Conservation (phyloP, 1,140 invertebrate species). For the Ostrea denselamellosa region DNA sequence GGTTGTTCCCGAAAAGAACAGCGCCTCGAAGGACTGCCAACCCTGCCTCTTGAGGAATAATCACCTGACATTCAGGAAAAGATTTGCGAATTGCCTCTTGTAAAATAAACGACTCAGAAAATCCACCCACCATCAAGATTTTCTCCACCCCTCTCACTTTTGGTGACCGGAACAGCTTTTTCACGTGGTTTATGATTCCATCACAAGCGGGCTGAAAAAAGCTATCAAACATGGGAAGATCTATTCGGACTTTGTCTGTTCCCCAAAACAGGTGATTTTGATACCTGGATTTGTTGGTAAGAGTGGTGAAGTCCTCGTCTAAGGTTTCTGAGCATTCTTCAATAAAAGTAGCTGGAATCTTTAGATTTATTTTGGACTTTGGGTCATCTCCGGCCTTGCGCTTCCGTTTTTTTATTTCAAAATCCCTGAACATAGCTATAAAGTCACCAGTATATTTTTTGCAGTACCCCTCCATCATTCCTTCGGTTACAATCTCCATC, state of each 20-base stretch:
- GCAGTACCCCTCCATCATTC: slow-evolving; percentile 39
- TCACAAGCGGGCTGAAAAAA: slow-evolving; percentile 52
- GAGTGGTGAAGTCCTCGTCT: slow-evolving; percentile 9
- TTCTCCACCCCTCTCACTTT: slow-evolving; percentile 44
- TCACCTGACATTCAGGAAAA: slow-evolving; percentile 49
- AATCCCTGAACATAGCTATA: slow-evolving; percentile 52
- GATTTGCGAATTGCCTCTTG: slow-evolving; percentile 46
- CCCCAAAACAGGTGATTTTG: slow-evolving; percentile 49
- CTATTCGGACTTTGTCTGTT: slow-evolving; percentile 60
- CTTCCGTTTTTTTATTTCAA: slow-evolving; percentile 56
- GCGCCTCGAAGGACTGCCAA: slow-evolving; percentile 61
- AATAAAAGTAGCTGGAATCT: slow-evolving; percentile 42
- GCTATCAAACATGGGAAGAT: slow-evolving; percentile 49
- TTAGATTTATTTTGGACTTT: slow-evolving; percentile 39
- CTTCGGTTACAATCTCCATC: slow-evolving; percentile 42
- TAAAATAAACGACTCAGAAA: slow-evolving; percentile 57
- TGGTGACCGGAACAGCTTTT: slow-evolving; percentile 22
- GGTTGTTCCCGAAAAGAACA: slow-evolving; percentile 61
- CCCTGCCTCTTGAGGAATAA: slow-evolving; percentile 58
- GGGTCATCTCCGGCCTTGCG: neutral
- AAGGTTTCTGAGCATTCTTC: slow-evolving; percentile 21
- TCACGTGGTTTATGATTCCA: slow-evolving; percentile 51
- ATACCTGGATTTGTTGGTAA: slow-evolving; percentile 35
- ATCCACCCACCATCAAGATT: slow-evolving; percentile 62
- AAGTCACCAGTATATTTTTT: slow-evolving; percentile 41